These are phyloP conservation scores for Saccostrea glomerata DNA, from an alignment of 1,140 invertebrate species.

Conservation along the genomic window DNA sequence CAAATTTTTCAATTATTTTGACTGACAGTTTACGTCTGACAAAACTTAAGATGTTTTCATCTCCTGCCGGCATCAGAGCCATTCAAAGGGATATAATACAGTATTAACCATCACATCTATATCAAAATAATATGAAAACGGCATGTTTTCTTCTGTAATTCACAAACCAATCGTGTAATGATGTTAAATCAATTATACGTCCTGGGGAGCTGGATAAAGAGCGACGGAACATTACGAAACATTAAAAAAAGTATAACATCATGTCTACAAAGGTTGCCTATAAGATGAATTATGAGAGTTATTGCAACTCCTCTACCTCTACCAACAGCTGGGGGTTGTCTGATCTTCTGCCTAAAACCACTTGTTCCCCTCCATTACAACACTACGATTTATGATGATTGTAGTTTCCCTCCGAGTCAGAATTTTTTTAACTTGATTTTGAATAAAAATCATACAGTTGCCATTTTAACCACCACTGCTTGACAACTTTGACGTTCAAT, in stretches of 20 bases:
- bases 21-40: slow-evolving; percentile 29
- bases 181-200: slow-evolving; percentile 35
- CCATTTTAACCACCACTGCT: background rate
- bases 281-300: slow-evolving; percentile 6
- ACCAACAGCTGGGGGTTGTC: background rate
- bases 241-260: slow-evolving; percentile 23
- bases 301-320: background rate
- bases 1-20: slow-evolving; percentile 37
- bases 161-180: slow-evolving; percentile 33
- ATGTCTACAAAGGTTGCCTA: slow-evolving; percentile 17
- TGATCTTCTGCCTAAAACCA: background rate
- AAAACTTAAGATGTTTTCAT: slow-evolving; percentile 26
- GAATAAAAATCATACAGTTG: background rate
- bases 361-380: background rate
- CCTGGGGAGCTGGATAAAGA: slow-evolving; percentile 5
- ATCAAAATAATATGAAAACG: slow-evolving; percentile 35
- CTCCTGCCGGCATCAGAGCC: slow-evolving; percentile 15
- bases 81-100: slow-evolving; percentile 30
- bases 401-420: background rate
- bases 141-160: slow-evolving; percentile 33
- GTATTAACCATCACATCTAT: slow-evolving; percentile 34
- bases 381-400: slow-evolving; percentile 24
- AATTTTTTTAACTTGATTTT: background rate
- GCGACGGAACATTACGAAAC: slow-evolving; percentile 30
- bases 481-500: background rate